phyloP scores from a whole-genome alignment of 2,888 invertebrate genomes.

The Drosophila eohydei region DNA sequence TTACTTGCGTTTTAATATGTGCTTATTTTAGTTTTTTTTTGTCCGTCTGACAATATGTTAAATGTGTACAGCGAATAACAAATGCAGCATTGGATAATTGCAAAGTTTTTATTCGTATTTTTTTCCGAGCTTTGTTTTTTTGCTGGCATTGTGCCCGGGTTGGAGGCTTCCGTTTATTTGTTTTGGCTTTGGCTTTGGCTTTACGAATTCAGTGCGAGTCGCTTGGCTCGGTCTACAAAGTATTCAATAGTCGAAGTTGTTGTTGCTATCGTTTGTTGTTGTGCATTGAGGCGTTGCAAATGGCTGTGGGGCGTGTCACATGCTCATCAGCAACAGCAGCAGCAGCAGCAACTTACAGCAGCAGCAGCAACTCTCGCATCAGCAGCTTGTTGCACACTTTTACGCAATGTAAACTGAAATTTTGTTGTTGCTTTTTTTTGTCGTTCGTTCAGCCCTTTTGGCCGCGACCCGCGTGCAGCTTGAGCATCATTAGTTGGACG shows the following conservation, averaged over 20 bases:
- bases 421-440: conserved; percentile 18
- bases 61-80: conserved; percentile 44
- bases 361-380: conserved; percentile 52
- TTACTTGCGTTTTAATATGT: conserved; percentile 2
- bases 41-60: conserved; percentile 54
- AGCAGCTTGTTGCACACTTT: conserved; percentile 63
- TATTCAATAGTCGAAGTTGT: conserved; percentile 63
- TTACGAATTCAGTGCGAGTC: conserved; percentile 70
- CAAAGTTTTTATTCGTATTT: conserved; percentile 46
- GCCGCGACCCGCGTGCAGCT: conserved; percentile 46
- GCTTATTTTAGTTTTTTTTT: neutral
- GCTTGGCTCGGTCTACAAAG: conserved; percentile 50
- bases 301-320: conserved; percentile 74
- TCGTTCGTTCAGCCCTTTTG: conserved; percentile 5
- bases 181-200: conserved; percentile 61
- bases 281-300: conserved; percentile 81
- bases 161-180: conserved; percentile 80
- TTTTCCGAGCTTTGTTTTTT: conserved; percentile 21
- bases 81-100: conserved; percentile 70
- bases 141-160: conserved; percentile 44
- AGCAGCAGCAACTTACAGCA: conserved; percentile 47
- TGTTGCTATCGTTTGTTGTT: conserved; percentile 43
- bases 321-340: conserved; percentile 65
- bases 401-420: conserved; percentile 65
- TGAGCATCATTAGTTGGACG: conserved; percentile 64